A percentile compares a stretch with the other conserved stretches of the same genome.
phyloP scores from a whole-genome alignment of 2,888 invertebrate species.

The Perizoma affinitatum region DNA sequence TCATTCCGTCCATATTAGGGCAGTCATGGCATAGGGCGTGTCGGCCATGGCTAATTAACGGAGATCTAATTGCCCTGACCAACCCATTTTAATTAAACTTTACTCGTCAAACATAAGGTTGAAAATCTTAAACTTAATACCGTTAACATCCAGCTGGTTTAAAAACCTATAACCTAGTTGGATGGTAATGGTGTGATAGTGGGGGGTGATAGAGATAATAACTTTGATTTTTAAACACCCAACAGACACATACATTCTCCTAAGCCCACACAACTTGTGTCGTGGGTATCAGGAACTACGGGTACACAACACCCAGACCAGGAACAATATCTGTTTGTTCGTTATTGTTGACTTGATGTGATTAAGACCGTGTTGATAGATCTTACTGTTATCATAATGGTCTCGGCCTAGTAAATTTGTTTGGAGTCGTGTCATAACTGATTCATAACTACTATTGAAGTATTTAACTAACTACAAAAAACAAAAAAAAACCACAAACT shows the following conservation, averaged over 20 bases:
- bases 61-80: conserved; percentile 27
- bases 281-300: no score
- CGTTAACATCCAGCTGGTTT: no score
- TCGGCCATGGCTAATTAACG: conserved; percentile 36
- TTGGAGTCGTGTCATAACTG: neutral
- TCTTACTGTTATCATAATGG: no score
- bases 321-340: conserved; percentile 27
- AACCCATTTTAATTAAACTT: conserved; percentile 4
- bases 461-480: no score
- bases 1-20: conserved; percentile 29
- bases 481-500: no score
- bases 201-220: conserved; percentile 36
- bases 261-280: no score
- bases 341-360: conserved; percentile 12
- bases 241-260: no score
- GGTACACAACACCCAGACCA: no score
- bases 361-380: neutral
- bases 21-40: conserved; percentile 38
- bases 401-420: neutral
- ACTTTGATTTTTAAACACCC: conserved; percentile 31
- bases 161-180: neutral
- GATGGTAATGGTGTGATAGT: conserved; percentile 21
- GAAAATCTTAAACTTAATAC: neutral
- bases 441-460: no score
- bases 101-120: conserved; percentile 6